Evolutionary conservation across 1,140 invertebrate species (phyloP), one percentile per base, ranked within the genome.

Genomic region (Diorhabda carinulata): DNA sequence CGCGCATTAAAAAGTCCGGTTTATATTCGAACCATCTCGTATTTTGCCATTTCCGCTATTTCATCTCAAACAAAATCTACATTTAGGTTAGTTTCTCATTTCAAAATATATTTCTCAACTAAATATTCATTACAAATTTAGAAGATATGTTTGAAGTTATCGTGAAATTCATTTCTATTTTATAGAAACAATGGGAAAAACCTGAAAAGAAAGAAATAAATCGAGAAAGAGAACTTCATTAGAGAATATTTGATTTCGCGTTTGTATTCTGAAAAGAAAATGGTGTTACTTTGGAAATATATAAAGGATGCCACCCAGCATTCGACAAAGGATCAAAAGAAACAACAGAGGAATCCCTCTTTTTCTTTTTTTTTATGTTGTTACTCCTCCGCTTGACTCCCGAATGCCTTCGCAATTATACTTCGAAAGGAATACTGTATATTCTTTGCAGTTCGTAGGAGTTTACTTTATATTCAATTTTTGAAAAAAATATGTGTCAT

Each of bases 181-280:
- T 56, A 56, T 56, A 56, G 6, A n/a, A 56, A 56, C n/a, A 56
- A 7, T 2, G 6, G n/a, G 6, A 56, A 56, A 56, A 56, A 6
- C n/a, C 25, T 25, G 47, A 52, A 52, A 52, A 52, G 47, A 52
- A 8, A 3, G 47, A 52, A n/a, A 52, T n/a, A 52, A 52, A 52
- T 25, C 6, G 47, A 52, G 47, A 52, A 8, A 52, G n/a, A 52
- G 47, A 52, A 52, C 6, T 52, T 52, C 47, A n/a, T 52, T 52
- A 52, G 4, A n/a, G 47, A 52, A 52, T 52, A 52, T 52, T 52
- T 52, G 47, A 52, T 52, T 52, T 52, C n/a, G 6, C 47, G 47
- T 52, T 52, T 52, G 47, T 52, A 52, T 52, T 52, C 47, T n/a
- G n/a, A 52, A 52, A 52, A 52, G 47, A n/a, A 52, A 25, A 52